Percentiles rank a stretch among this genome's conserved stretches.
Conservation (phyloP, 1,140 invertebrate genomes). For the Panagrolaimus sp. region DNA sequence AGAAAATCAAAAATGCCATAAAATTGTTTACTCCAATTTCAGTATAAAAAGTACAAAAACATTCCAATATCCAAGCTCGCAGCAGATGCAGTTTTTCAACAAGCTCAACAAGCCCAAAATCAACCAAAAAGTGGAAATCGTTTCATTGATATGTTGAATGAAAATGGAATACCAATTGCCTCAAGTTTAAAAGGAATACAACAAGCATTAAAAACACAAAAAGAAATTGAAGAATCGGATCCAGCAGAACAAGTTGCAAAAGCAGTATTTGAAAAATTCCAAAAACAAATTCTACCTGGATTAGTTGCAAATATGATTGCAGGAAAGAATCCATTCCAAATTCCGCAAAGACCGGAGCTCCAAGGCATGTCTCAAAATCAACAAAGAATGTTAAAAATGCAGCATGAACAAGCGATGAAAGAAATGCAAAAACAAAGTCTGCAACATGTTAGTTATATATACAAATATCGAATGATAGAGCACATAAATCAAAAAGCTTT, state of each 20-base stretch:
- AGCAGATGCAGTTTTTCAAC: conserved; percentile 46
- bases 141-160: conserved; percentile 42
- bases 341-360: conserved; percentile 18
- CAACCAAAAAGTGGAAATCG: conserved; percentile 35
- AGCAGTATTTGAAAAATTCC: conserved; percentile 45
- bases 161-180: conserved; percentile 49
- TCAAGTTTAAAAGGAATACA: conserved; percentile 43
- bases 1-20: too few relatives aligned
- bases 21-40: conserved; percentile 10
- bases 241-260: conserved; percentile 37
- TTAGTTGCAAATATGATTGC: conserved; percentile 45
- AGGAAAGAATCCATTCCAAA: conserved; percentile 43
- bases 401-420: conserved; percentile 21
- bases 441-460: too few relatives aligned
- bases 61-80: conserved; percentile 39
- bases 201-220: conserved; percentile 36
- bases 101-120: conserved; percentile 32
- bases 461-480: too few relatives aligned
- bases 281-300: conserved; percentile 45
- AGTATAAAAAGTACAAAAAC: conserved; percentile 47
- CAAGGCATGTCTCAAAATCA: conserved; percentile 4
- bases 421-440: conserved; percentile 11
- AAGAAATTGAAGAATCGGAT: conserved; percentile 36
- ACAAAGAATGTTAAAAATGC: conserved; percentile 8
- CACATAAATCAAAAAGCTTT: conserved; percentile 2